phyloP scores from a whole-genome alignment of 2,113 vertebrate species.

The Tricholaema leucomelas region DNA sequence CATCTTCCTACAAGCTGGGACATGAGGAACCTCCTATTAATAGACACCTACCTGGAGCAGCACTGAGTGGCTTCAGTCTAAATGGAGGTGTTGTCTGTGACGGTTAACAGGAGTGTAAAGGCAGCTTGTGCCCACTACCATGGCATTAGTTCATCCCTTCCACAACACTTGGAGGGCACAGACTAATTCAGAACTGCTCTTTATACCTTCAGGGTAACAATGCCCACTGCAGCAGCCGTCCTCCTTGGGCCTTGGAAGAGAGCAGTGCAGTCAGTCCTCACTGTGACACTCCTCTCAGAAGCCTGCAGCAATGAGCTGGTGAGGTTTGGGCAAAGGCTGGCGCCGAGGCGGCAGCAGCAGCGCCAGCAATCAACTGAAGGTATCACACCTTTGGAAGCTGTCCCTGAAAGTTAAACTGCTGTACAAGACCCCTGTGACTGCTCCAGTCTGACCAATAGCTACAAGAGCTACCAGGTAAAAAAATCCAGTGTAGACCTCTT shows the following conservation, averaged over 20 bases:
- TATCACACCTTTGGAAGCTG: background rate
- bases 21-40: background rate
- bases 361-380: background rate
- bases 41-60: background rate
- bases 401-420: background rate
- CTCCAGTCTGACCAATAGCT: background rate
- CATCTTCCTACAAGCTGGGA: background rate
- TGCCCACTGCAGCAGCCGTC: background rate
- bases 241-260: background rate
- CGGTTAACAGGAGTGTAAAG: background rate
- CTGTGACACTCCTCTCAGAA: background rate
- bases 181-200: background rate
- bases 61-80: background rate
- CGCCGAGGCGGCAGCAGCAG: background rate
- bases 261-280: background rate
- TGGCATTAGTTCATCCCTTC: background rate
- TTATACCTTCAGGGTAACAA: background rate
- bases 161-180: background rate
- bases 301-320: background rate
- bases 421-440: background rate
- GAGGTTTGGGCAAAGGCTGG: background rate
- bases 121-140: background rate
- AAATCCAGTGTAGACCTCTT: background rate
- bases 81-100: background rate
- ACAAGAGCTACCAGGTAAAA: background rate